These are phyloP conservation scores for Petromus typicus DNA, from an alignment of 2,113 vertebrate genomes.

Conservation along the genomic window DNA sequence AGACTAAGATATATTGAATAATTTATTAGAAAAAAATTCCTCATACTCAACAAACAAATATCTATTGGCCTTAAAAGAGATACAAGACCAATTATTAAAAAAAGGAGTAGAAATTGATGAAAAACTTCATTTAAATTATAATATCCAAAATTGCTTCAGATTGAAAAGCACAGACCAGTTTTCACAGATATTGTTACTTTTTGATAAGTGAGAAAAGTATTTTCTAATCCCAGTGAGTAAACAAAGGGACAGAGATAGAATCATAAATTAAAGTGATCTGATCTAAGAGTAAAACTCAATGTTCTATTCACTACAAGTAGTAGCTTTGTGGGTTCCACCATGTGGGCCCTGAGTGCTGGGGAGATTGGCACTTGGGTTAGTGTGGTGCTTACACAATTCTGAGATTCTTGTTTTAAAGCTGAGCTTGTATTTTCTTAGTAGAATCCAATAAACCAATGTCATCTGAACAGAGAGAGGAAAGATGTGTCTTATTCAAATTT, in stretches of 20 bases:
- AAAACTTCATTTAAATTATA: neutral
- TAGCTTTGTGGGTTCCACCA: neutral
- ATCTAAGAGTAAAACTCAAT: neutral
- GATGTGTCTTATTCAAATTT: neutral
- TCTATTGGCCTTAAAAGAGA: neutral
- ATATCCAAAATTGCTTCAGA: neutral
- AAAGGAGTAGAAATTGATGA: neutral
- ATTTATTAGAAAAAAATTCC: neutral
- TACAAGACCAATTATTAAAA: neutral
- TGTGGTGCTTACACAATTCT: neutral
- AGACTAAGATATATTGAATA: neutral
- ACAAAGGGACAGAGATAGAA: neutral
- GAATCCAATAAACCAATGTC: neutral
- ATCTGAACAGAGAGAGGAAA: neutral
- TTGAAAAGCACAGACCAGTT: neutral
- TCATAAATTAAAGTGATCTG: neutral
- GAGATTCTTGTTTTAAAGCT: neutral
- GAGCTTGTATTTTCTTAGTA: neutral
- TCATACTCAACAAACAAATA: neutral
- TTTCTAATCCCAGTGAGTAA: neutral
- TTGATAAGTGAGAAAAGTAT: neutral
- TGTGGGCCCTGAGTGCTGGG: neutral
- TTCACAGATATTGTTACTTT: neutral
- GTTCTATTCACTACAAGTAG: accelerated
- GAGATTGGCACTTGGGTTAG: neutral